A percentile compares a stretch with the other conserved stretches of the same genome.
Evolutionary conservation across 2,113 vertebrate genomes (phyloP).

Genomic region (Ornithorhynchus anatinus): DNA sequence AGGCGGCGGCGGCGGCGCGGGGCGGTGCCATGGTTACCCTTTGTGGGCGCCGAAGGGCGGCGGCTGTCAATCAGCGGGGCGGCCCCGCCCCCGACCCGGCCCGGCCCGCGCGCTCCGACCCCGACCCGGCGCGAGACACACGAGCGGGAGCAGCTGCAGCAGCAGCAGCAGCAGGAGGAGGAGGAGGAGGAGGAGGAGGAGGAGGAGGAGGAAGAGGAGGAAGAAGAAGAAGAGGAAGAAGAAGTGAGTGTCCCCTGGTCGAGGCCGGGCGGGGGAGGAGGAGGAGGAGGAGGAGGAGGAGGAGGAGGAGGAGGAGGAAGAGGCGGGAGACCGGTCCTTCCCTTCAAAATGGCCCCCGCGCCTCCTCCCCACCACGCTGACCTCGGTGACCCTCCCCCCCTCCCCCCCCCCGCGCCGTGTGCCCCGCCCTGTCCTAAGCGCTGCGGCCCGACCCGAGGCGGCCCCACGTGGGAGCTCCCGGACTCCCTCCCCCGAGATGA

Average conservation of each 20-base stretch:
- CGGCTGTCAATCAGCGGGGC: too few species aligned
- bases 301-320: not conserved
- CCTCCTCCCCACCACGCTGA: too few species aligned
- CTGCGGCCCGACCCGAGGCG: not conserved
- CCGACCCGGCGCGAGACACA: not conserved
- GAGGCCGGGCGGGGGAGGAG: accelerated
- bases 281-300: not conserved
- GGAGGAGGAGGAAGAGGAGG: not conserved
- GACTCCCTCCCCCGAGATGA: not conserved
- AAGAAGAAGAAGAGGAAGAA: not conserved
- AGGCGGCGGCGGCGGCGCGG: not conserved
- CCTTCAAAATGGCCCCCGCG: not conserved
- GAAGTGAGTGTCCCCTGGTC: not conserved
- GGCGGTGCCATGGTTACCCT: too few species aligned
- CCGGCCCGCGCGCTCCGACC: not conserved
- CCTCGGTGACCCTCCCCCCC: too few species aligned
- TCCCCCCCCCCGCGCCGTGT: too few species aligned
- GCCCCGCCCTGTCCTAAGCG: not conserved
- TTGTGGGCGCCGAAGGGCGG: too few species aligned
- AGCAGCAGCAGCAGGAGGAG: not conserved
- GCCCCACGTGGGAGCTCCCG: not conserved
- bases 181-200: not conserved
- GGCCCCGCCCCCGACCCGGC: not conserved
- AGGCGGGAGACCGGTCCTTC: not conserved
- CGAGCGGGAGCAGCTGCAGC: not conserved